Evolutionary conservation across 2,888 invertebrate genomes (phyloP).

Genomic region (Tetragonisca angustula): DNA sequence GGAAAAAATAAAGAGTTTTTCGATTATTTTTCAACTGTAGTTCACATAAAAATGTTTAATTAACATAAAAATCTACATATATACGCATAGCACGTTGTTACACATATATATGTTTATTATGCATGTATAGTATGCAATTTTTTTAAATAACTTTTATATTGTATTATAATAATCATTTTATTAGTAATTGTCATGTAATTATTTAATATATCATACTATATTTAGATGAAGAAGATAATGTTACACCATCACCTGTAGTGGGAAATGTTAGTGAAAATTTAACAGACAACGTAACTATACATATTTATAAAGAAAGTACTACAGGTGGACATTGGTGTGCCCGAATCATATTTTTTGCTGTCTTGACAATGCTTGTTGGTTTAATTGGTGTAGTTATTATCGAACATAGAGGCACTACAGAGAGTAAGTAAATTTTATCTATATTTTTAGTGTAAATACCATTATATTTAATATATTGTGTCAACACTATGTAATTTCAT

Average conservation of each 20-base stretch:
- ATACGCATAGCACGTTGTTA: background rate
- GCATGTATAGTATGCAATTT: background rate
- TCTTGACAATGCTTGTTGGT: slow-evolving; percentile 89
- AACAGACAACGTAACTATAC: slow-evolving; percentile 90
- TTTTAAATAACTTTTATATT: background rate
- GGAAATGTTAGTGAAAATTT: slow-evolving; percentile 71
- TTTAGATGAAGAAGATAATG: slow-evolving; percentile 80
- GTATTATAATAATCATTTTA: background rate
- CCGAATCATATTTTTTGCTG: slow-evolving; percentile 91
- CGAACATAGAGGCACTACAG: slow-evolving; percentile 91
- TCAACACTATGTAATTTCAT: slow-evolving; percentile 21
- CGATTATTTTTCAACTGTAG: background rate
- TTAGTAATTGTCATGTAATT: slow-evolving; percentile 7
- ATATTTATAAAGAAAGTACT: slow-evolving; percentile 90
- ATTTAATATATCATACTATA: slow-evolving; percentile 37
- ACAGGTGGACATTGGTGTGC: slow-evolving; percentile 94
- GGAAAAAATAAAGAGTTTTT: background rate
- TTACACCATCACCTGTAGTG: slow-evolving; percentile 77
- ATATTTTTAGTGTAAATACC: background rate
- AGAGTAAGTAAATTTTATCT: slow-evolving; percentile 86
- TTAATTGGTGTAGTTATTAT: slow-evolving; percentile 91
- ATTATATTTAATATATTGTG: background rate
- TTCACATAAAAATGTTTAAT: background rate
- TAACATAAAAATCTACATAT: background rate
- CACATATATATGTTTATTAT: background rate